These are phyloP conservation scores for Micrasema longulum DNA, from an alignment of 1,140 invertebrate genomes.

Conservation along the genomic window DNA sequence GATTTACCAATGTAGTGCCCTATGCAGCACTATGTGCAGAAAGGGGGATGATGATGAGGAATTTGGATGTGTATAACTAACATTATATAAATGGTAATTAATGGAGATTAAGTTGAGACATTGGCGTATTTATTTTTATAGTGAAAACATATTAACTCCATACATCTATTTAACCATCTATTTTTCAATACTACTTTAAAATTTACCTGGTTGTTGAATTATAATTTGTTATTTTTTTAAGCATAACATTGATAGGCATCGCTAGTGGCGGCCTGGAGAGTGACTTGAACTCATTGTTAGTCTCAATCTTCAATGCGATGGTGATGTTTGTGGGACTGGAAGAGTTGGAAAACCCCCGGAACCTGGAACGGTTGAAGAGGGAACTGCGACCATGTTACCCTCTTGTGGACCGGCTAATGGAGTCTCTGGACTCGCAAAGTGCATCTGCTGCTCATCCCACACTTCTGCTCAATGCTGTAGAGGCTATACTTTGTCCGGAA, in stretches of 20 bases:
- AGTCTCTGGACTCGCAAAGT: slow-evolving; percentile 76
- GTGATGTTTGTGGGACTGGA: slow-evolving; percentile 83
- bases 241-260: slow-evolving; percentile 75
- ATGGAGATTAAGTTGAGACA: no score
- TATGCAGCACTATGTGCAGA: no score
- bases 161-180: no score
- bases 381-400: slow-evolving; percentile 81
- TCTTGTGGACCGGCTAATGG: slow-evolving; percentile 79
- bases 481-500: slow-evolving; percentile 77
- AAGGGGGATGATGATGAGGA: no score
- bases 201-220: no score
- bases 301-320: slow-evolving; percentile 79
- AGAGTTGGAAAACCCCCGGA: slow-evolving; percentile 78
- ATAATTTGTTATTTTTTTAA: slow-evolving; percentile 58
- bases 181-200: no score
- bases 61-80: no score
- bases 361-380: slow-evolving; percentile 82
- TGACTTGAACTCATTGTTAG: slow-evolving; percentile 74
- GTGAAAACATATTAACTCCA: no score
- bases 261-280: slow-evolving; percentile 74
- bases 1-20: no score
- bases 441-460: slow-evolving; percentile 69
- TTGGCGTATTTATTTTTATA: no score
- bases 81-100: no score
- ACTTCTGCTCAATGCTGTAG: slow-evolving; percentile 73